These are phyloP conservation scores for Boulengeromyrus knoepffleri DNA, from an alignment of 2,113 vertebrate genomes.

Conservation along the genomic window DNA sequence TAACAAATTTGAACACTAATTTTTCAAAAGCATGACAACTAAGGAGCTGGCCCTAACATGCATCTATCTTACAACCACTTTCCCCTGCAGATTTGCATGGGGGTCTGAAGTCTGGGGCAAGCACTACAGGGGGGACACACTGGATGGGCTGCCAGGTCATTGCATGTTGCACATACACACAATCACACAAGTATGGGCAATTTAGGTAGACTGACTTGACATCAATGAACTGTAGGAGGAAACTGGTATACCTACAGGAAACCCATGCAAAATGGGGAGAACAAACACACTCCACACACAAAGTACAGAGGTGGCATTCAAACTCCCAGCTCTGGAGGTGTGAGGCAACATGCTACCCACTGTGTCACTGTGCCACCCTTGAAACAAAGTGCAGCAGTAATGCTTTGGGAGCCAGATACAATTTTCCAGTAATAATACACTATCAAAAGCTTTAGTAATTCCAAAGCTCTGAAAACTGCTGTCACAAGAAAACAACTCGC, in stretches of 20 bases:
- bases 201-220: neutral
- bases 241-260: neutral
- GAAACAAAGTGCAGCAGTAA: slow-evolving; percentile 4
- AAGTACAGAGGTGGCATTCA: neutral
- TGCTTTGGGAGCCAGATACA: neutral
- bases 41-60: neutral
- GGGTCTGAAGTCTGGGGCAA: neutral
- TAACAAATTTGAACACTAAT: neutral
- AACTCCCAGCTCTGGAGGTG: neutral
- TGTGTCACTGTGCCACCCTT: neutral
- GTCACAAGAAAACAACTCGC: neutral
- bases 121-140: neutral
- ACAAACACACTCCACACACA: neutral
- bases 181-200: neutral
- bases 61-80: neutral
- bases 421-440: neutral
- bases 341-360: slow-evolving; percentile 2
- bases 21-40: neutral
- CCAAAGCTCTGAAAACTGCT: neutral
- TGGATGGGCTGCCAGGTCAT: neutral
- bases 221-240: neutral
- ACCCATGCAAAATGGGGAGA: neutral
- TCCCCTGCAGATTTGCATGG: neutral
- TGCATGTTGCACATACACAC: neutral
- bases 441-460: neutral